Base-by-base conservation (phyloP, 2,888 invertebrate species). In the Hylaea fasciaria region DNA sequence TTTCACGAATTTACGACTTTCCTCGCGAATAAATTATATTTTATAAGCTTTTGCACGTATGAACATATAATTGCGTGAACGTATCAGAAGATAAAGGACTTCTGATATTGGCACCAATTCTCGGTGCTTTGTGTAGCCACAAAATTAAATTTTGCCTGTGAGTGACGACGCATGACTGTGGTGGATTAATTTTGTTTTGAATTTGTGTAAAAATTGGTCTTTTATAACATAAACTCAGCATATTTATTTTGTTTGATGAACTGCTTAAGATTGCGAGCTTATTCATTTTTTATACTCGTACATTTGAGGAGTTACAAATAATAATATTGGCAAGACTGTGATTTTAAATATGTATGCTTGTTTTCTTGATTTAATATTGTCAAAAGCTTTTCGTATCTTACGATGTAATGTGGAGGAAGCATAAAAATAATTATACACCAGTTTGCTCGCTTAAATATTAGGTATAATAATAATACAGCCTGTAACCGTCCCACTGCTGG, bases 1-100 rank as follows among this genome's bases (percentile, higher is more conserved):
- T 68, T 66, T 56, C 32, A 53, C n/a, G 48, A 64, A 69, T 68
- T 68, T 69, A 71, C 62, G 66, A 64, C 59, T 35, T 35, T 65
- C 59, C 56, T 28, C 37, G 14, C 44, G 62, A 59, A 66, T 64
- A 65, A 65, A 67, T 68, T 61, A 64, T 68, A 59, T 65, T 69
- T 67, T 58, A 64, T 64, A 64, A 46, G 63, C 65, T 59, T 58
- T 57, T 63, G 57, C 65, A 60, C 58, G 52, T 60, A 54, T 59
- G 58, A 50, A 58, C 35, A 37, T 61, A 61, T 64, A 63, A 61
- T 58, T 66, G 63, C 55, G 60, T 65, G 48, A 55, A 52, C 52
- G 44, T 53, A 53, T 56, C 54, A 32, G 41, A 64, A 62, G 52
- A 60, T 55, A 57, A 58, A 61, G 51, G 47, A 58, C 47, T 35